A percentile compares a stretch with the other conserved stretches of the same genome.
Evolutionary conservation across 2,888 invertebrate species (phyloP).

Genomic region (Phortica magna): DNA sequence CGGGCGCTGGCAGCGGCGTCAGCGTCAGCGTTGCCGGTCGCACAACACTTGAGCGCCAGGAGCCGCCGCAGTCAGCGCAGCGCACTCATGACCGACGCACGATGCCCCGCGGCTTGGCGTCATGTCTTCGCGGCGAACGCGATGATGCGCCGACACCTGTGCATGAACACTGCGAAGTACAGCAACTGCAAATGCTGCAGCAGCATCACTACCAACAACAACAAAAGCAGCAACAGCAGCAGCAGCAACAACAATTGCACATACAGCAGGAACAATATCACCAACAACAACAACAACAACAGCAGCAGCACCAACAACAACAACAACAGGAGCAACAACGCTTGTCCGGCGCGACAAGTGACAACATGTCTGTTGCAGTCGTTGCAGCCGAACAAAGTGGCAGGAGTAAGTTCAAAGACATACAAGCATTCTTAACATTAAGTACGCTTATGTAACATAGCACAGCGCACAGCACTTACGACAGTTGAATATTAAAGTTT

Average conservation of each 20-base stretch:
- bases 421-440: not conserved
- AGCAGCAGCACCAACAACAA: slow-evolving; percentile 48
- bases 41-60: slow-evolving; percentile 7
- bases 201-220: slow-evolving; percentile 61
- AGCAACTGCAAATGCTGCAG: slow-evolving; percentile 63
- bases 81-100: slow-evolving; percentile 60
- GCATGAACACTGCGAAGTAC: slow-evolving; percentile 60
- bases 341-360: not conserved
- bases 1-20: slow-evolving; percentile 34
- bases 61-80: slow-evolving; percentile 12
- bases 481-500: too few relatives aligned
- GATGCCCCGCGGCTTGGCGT: slow-evolving; percentile 76
- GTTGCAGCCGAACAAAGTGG: slow-evolving; percentile 58
- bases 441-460: not conserved
- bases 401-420: slow-evolving; percentile 68
- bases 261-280: slow-evolving; percentile 49
- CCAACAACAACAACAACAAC: slow-evolving; percentile 49
- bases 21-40: slow-evolving; percentile 3
- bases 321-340: slow-evolving; percentile 47
- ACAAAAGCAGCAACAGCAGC: slow-evolving; percentile 49
- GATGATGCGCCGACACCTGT: slow-evolving; percentile 72
- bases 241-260: slow-evolving; percentile 47
- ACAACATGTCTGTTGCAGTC: not conserved
- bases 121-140: slow-evolving; percentile 77
- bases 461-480: too few relatives aligned